Conservation (phyloP, 2,113 vertebrate genomes). For the Channa argus region DNA sequence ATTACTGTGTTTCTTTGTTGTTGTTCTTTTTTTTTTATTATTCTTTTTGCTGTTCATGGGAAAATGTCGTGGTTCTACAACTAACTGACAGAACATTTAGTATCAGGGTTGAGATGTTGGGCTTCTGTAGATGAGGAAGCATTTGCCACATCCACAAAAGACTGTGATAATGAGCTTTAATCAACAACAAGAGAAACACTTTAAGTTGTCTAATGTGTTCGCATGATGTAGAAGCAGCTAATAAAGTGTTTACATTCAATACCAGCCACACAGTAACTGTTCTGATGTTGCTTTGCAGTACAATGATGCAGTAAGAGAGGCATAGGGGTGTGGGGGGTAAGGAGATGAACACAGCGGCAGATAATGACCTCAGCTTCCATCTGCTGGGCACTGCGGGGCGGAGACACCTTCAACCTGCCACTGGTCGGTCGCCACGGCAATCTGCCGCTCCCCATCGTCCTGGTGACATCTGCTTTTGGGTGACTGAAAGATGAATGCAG, state of each 20-base stretch:
- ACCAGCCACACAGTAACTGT: conserved; percentile 29
- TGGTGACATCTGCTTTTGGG: conserved; percentile 84
- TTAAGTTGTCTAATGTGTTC: conserved; percentile 57
- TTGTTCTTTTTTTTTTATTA: conserved; percentile 22
- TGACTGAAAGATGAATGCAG: conserved; percentile 82
- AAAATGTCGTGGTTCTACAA: conserved; percentile 36
- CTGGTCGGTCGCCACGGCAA: conserved; percentile 74
- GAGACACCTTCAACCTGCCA: conserved; percentile 81
- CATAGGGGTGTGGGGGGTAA: conserved; percentile 18
- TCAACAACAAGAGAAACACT: conserved; percentile 43
- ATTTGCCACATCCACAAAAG: conserved; percentile 31
- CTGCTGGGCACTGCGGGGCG: conserved; percentile 72
- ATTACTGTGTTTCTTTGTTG: conserved; percentile 29
- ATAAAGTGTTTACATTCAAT: conserved; percentile 51
- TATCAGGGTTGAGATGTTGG: conserved; percentile 24
- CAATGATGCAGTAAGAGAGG: conserved; percentile 31
- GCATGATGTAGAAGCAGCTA: conserved; percentile 41
- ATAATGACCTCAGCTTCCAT: conserved; percentile 80
- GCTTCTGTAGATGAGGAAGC: conserved; percentile 37
- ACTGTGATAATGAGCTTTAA: conserved; percentile 56
- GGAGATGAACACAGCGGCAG: conserved; percentile 69
- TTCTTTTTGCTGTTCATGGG: conserved; percentile 39
- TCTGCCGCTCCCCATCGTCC: conserved; percentile 80
- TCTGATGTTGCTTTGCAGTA: conserved; percentile 40
- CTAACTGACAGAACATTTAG: conserved; percentile 33